Percentiles rank a stretch among this genome's conserved stretches.
Conservation (phyloP, 2,888 invertebrate genomes). For the Carabus problematicus region DNA sequence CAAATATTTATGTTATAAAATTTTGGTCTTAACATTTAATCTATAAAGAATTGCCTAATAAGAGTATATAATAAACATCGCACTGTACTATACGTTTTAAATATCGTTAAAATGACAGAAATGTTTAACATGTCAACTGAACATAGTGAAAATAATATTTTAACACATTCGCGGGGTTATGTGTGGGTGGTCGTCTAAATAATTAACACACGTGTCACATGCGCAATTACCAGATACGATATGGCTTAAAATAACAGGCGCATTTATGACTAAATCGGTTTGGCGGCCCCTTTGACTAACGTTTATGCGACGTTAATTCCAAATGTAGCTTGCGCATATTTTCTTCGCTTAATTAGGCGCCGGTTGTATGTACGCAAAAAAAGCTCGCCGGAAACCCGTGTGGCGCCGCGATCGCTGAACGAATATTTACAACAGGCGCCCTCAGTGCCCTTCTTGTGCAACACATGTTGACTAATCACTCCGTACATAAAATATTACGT, state of each 20-base stretch:
- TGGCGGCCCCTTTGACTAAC: conserved; percentile 36
- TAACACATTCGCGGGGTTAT: no score
- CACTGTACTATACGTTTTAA: no score
- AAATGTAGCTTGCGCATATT: conserved; percentile 42
- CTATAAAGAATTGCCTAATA: no score
- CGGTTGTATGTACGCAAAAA: conserved; percentile 30
- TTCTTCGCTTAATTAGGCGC: conserved; percentile 41
- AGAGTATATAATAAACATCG: no score
- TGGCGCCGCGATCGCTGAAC: conserved; percentile 36
- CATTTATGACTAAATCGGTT: conserved; percentile 37
- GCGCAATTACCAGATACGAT: conserved; percentile 40
- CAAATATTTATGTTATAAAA: no score
- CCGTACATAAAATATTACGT: background rate
- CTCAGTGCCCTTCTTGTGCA: conserved; percentile 33
- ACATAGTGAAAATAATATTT: no score
- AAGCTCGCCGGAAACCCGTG: conserved; percentile 37
- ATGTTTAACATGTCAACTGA: no score
- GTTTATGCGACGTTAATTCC: conserved; percentile 39
- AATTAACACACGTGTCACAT: conserved; percentile 40
- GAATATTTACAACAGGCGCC: conserved; percentile 30
- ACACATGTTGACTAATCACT: conserved; percentile 8
- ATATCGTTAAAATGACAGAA: no score
- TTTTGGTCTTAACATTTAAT: no score
- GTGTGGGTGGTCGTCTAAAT: conserved; percentile 41
- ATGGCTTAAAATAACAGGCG: conserved; percentile 36